These are phyloP conservation scores for Trissolcus brochymenae DNA, from an alignment of 2,888 invertebrate species.

Conservation along the genomic window DNA sequence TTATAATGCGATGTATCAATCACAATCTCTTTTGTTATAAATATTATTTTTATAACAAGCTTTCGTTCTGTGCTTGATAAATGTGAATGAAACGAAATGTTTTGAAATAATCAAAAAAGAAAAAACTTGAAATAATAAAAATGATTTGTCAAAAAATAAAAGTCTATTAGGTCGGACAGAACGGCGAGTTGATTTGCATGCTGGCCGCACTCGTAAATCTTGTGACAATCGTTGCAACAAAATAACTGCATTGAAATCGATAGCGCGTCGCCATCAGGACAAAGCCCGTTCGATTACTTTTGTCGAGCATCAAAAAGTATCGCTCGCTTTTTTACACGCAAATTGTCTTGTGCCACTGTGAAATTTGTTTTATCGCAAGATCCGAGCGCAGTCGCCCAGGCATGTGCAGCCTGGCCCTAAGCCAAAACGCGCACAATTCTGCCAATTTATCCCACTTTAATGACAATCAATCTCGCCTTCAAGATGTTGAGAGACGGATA, in stretches of 20 bases:
- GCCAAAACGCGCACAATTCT: constrained; percentile 36
- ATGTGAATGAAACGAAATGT: not conserved
- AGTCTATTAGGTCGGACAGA: not conserved
- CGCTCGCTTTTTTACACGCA: not conserved
- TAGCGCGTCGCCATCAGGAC: constrained; percentile 8
- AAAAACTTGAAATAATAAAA: not conserved
- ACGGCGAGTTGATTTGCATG: constrained; percentile 37
- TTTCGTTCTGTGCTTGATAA: not conserved
- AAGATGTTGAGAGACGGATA: constrained; percentile 26
- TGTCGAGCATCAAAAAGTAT: constrained; percentile 14
- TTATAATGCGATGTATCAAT: not conserved
- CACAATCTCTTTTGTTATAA: not conserved
- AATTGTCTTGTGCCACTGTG: constrained; percentile 1
- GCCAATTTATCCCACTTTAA: constrained; percentile 29
- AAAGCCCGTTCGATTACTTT: constrained; percentile 28
- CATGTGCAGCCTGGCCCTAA: constrained; percentile 12
- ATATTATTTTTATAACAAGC: not conserved
- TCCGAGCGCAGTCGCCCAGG: constrained; percentile 8
- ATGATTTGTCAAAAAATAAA: not conserved
- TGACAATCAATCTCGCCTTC: constrained; percentile 29
- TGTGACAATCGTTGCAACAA: constrained; percentile 41
- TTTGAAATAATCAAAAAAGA: not conserved
- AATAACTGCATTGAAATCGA: constrained; percentile 49
- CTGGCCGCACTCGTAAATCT: constrained; percentile 38
- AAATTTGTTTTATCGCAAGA: constrained; percentile 5